Percentiles rank a stretch among this genome's conserved stretches.
Evolutionary conservation across 2,888 invertebrate species (phyloP).

Genomic region (Nymphalis polychloros): DNA sequence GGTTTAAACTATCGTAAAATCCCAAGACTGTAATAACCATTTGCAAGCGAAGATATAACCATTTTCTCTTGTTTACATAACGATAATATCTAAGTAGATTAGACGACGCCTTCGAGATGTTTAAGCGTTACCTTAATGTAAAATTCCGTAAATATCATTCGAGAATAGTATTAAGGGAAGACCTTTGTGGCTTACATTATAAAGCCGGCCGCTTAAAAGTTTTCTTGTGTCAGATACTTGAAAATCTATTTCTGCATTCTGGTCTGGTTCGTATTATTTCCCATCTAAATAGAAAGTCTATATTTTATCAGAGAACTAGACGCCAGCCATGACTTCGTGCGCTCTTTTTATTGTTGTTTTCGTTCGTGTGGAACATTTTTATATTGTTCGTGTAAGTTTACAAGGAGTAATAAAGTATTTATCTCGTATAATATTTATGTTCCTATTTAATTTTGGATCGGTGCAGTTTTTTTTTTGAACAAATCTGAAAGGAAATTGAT

Average conservation of each 20-base stretch:
- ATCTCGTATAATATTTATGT: too few relatives aligned
- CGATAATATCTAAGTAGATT: constrained; percentile 32
- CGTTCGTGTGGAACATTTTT: not conserved
- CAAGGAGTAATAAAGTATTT: too few relatives aligned
- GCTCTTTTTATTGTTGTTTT: constrained; percentile 9
- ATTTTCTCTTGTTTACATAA: constrained; percentile 34
- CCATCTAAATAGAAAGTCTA: constrained; percentile 25
- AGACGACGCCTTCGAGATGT: constrained; percentile 18
- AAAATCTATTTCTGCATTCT: constrained; percentile 36
- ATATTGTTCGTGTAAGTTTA: not conserved
- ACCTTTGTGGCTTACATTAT: constrained; percentile 15
- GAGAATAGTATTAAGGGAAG: constrained; percentile 14
- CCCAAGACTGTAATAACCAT: constrained; percentile 32
- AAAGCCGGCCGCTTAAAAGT: constrained; percentile 31
- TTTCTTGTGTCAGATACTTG: constrained; percentile 35
- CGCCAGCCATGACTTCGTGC: constrained; percentile 4
- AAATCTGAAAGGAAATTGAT: too few relatives aligned
- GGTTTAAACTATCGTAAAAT: constrained; percentile 32
- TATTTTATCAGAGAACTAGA: constrained; percentile 18
- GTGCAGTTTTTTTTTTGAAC: too few relatives aligned
- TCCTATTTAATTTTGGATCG: too few relatives aligned
- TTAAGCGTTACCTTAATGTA: constrained; percentile 19
- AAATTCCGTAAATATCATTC: constrained; percentile 15
- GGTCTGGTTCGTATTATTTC: constrained; percentile 25
- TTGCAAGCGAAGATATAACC: constrained; percentile 18